Base-by-base conservation (phyloP, 1,140 invertebrate genomes). In the Phenacoccus solenopsis region DNA sequence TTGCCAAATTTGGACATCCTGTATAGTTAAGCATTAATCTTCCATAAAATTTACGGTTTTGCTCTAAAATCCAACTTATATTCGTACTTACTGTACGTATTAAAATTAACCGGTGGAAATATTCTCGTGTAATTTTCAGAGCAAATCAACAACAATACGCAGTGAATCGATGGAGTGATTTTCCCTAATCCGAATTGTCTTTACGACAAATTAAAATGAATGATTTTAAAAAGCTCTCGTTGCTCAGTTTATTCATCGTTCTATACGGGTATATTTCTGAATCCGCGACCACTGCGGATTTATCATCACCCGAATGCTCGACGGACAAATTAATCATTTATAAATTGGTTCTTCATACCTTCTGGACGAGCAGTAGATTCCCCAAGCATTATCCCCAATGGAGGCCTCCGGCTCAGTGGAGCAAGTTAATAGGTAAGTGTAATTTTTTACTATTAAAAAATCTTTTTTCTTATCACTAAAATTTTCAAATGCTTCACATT, bases 321-420 rank as follows among this genome's bases (percentile, higher is more conserved):
- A 81, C 85, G 70, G 85, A 88, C 76, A 86, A 87, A 72, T 77
- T 96, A 78, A 91, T 88, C 59, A 85, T 91, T 72, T 96, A 95
- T 78, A 86, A 87, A 77, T 87, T 94, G 77, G 87, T 90, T 28
- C 78, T 95, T 76, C 87, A 91, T 77, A 94, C 90, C 35, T 91
- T 90, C 77, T 96, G 93, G 93, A 90, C 90, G n/a, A 83, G 88
- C 69, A 86, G 90, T 72, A 86, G 87, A 75, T 96, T 94, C 77
- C 91, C 92, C 24, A 92, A 93, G 76, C 91, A 95, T 79, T 96
- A 91, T 78, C 93, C 93, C 0, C 89, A 91, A 76, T 94, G 90
- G 90, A 84, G 91, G 78, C 92, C 93, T 20, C 87, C 88, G 0
- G 93, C 93, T 1, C 91, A 94, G 78, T 96, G 91, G 87, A 90